Evolutionary conservation across 2,888 invertebrate species (phyloP), one percentile per base, ranked within the genome.

Genomic region (Caenorhabditis panamensis): DNA sequence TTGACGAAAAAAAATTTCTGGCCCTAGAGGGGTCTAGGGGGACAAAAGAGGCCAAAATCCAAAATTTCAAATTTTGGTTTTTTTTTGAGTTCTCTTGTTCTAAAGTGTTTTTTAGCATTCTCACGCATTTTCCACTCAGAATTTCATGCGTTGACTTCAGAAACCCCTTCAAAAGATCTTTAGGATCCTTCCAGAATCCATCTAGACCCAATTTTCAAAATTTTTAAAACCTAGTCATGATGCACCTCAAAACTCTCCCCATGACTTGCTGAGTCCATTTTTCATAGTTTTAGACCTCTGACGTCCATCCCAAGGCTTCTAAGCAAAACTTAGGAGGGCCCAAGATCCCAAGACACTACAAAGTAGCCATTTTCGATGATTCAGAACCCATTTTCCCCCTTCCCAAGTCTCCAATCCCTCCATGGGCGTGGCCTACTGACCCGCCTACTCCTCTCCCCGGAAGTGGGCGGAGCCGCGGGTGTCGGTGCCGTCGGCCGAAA

Each of bases 391-490:
- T 24, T 26, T 20, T 67, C 47, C 44, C 44, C 16, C 37, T 63
- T 49, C 54, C 26, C 54, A 37, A 8, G 31, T 63, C 49, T 63
- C 13, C 16, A 8, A 22, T 20, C 56, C 31, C 4, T 41, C 41
- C 41, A 11, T 58, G 58, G 63, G 63, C 72, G 63, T 49, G 61
- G 44, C 36, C 31, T 16, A 9, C 31, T 31, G 56, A 28, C 26
- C 54, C 28, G 54, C 54, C 37, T 20, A 47, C 59, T n/a, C 28
- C 44, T 36, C 36, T 31, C 11, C 28, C 16, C 28, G 31, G 31
- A 71, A 61, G 71, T 62, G 59, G 73, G 73, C 66, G 73, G 73
- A 73, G 73, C 51, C 56, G 6, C 41, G 49, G 51, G 54, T 62
- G 54, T 51, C 44, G 37, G 44, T 18, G 37, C 53, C 4, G 18